Conservation (phyloP, 2,888 invertebrate genomes). For the Tetheella fluctuosa region DNA sequence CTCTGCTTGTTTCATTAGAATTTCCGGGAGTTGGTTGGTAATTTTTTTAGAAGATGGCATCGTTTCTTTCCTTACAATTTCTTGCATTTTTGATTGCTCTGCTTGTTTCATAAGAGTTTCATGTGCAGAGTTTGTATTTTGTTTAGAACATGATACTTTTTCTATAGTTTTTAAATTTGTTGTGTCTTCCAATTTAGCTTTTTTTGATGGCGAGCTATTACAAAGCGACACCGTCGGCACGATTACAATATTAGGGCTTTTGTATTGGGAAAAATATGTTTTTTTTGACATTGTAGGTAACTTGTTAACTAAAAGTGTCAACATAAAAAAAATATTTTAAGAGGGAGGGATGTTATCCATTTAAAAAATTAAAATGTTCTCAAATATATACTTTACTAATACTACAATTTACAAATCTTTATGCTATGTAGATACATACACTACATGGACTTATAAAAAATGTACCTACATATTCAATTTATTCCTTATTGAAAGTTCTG, state of each 20-base stretch:
- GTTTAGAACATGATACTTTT: background rate
- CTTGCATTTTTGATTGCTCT: background rate
- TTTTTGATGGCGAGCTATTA: slow-evolving; percentile 27
- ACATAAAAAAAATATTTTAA: no score
- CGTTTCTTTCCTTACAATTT: background rate
- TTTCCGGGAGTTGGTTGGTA: background rate
- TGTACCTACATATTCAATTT: background rate
- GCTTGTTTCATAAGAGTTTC: background rate
- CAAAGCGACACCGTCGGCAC: slow-evolving; percentile 31
- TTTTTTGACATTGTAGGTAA: slow-evolving; percentile 31
- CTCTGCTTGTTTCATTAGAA: background rate
- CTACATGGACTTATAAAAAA: background rate
- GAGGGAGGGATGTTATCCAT: background rate
- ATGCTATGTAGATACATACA: background rate
- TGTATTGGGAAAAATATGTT: slow-evolving; percentile 32
- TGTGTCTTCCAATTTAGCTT: slow-evolving; percentile 22
- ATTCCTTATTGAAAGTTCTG: background rate
- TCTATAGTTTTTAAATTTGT: background rate
- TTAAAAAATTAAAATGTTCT: background rate
- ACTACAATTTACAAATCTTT: no score
- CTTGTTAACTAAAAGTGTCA: background rate
- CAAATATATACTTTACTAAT: no score
- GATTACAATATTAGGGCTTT: slow-evolving; percentile 50
- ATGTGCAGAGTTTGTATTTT: background rate
- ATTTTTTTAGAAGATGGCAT: background rate